Percentiles rank a stretch among this genome's conserved stretches.
These are phyloP conservation scores for Scalopus aquaticus DNA, from an alignment of 2,113 vertebrate species.

Conservation along the genomic window DNA sequence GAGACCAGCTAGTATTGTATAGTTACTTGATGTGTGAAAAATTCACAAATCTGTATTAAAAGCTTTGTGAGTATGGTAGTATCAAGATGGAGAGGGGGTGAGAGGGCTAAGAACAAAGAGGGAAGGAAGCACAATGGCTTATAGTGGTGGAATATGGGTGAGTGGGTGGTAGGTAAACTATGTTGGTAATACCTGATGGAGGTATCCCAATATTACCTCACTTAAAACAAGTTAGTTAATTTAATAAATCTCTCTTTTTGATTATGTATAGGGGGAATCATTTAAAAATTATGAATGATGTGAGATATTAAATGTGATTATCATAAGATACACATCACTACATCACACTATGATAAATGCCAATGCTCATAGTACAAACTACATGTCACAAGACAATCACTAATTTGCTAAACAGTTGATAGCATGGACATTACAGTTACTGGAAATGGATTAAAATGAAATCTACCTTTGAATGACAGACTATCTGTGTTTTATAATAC, in stretches of 20 bases:
- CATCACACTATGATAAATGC: conserved; percentile 70
- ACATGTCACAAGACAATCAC: conserved; percentile 9
- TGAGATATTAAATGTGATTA: conserved; percentile 63
- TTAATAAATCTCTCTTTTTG: not conserved
- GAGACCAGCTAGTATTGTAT: not conserved
- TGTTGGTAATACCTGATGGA: too few relatives aligned
- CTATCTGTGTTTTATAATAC: conserved; percentile 66
- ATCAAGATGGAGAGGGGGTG: too few relatives aligned
- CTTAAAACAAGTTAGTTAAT: too few relatives aligned
- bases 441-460: conserved; percentile 74
- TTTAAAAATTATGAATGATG: not conserved
- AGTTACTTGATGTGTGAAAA: not conserved
- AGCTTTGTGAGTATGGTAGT: not conserved
- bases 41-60: not conserved
- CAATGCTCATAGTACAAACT: conserved; percentile 69
- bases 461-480: conserved; percentile 72
- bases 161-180: too few relatives aligned
- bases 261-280: not conserved
- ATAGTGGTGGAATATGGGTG: too few relatives aligned
- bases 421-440: conserved; percentile 78
- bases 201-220: too few relatives aligned
- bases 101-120: too few relatives aligned
- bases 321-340: conserved; percentile 69
- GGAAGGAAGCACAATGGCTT: too few relatives aligned
- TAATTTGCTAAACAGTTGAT: conserved; percentile 74